Base-by-base conservation (phyloP, 2,888 invertebrate genomes). In the Microctonus brassicae region DNA sequence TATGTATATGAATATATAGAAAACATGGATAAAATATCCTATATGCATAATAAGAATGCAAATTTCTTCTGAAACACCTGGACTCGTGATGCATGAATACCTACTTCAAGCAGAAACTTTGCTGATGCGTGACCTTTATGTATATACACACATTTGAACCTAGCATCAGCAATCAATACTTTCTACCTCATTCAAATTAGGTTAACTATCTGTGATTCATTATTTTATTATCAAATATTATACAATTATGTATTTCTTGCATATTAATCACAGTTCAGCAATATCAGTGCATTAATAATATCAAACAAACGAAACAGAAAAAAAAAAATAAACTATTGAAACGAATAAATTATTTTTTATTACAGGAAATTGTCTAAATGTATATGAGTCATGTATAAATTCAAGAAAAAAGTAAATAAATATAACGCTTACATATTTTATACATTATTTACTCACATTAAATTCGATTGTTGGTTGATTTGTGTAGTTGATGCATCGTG, bases 11-110 rank as follows among this genome's bases (percentile, higher is more conserved):
- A n/a, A n/a, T 29, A 24, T 34, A 22, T 60, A 60, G 34, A 22
- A 17, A 60, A 60, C 60, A 47, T 17, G 17, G 1, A 17, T 34
- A 34, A 60, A 20, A 36, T 20, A 60, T 33, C 10, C 10, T 17
- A 36, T 57, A 61, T 61, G 39, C 58, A 39, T 71, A 71, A 71
- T 71, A 67, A 71, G 71, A 71, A 71, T 67, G 71, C 71, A 71
- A 71, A 71, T 71, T 26, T 67, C 62, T 66, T 71, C 11, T 57
- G 36, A 33, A 70, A 71, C 71, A 71, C 71, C 71, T 71, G 71
- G 71, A 22, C 53, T 34, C 20, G 36, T 7, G 47, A 17, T 47
- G 58, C 55, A 53, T 53, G 29, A 53, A n/a, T 39, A 39, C 24
- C 26, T 63, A 47, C 17, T 7, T 47, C 7, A 57, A 57, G 57